Evolutionary conservation across 2,888 invertebrate genomes (phyloP).

Genomic region (Apodemia mormo): DNA sequence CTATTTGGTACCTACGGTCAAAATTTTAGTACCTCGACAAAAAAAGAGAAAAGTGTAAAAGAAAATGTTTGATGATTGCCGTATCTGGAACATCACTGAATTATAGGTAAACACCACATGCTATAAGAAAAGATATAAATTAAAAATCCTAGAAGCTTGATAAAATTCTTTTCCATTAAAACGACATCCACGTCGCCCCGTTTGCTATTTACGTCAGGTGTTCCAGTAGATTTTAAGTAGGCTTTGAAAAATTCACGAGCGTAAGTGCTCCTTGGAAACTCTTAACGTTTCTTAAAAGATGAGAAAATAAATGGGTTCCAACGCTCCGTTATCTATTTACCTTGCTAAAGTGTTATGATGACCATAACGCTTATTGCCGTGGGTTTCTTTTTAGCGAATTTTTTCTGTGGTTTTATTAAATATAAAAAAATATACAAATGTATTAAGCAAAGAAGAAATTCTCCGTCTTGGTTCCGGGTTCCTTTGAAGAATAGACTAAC

Average conservation of each 20-base stretch:
- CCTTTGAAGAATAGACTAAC: too few species aligned
- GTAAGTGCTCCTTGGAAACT: slow-evolving; percentile 57
- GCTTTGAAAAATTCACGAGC: slow-evolving; percentile 60
- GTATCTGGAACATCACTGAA: too few species aligned
- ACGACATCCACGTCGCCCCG: slow-evolving; percentile 26
- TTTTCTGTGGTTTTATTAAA: too few species aligned
- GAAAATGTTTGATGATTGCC: too few species aligned
- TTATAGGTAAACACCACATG: too few species aligned
- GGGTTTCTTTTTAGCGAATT: too few species aligned
- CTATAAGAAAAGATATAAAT: background rate
- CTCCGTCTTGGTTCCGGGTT: too few species aligned
- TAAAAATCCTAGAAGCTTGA: background rate
- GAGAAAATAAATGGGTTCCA: slow-evolving; percentile 31
- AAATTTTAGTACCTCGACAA: too few species aligned
- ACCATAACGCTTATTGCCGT: slow-evolving; percentile 1
- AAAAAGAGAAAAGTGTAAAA: too few species aligned
- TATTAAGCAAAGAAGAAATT: too few species aligned
- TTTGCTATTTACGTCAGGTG: slow-evolving; percentile 55
- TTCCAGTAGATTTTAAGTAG: slow-evolving; percentile 48
- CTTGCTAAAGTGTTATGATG: slow-evolving; percentile 8
- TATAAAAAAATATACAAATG: too few species aligned
- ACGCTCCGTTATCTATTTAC: slow-evolving; percentile 20
- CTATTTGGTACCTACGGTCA: too few species aligned
- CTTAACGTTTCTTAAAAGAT: slow-evolving; percentile 38
- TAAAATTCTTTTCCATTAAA: slow-evolving; percentile 22